Evolutionary conservation across 1,140 invertebrate species (phyloP), one percentile per base, ranked within the genome.

Genomic region (Ceratina calcarata): DNA sequence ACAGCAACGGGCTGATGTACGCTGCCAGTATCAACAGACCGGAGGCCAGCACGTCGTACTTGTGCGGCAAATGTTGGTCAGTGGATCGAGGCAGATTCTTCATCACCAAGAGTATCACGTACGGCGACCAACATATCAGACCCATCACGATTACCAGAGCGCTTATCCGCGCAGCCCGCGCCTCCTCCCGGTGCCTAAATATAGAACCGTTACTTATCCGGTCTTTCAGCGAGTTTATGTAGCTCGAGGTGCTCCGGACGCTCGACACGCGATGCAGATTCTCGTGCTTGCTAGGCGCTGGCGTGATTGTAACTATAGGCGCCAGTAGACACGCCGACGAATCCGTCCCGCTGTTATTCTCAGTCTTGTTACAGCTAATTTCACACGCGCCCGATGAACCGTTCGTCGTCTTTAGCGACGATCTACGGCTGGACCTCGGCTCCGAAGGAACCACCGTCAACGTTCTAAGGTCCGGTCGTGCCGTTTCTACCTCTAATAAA

Each of bases 161-260:
- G 85, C 96, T 97, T 64, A 97, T 96, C 71, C 96, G 94, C 4
- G 96, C 97, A 0, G 97, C 96, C 78, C 97, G 94, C 49, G 96
- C 95, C 90, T 97, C 97, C 91, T 97, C 96, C 24, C 96, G 93
- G 89, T 97, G 97, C 73, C 95, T 94, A 90, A 97, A 97, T 73
- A 97, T 92, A n/a, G 96, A 96, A 15, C 96, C 97, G 88, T 97
- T 97, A 74, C 96, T 97, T 60, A 97, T 96, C 13, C 96, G 93
- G 89, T 96, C 95, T 57, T 95, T 95, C 69, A 97, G 92, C 8
- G 95, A 95, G 68, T 95, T 96, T 82, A 97, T 96, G 84, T 95
- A 95, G 20, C 94, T 94, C 10, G 91, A 91, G 32, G 90, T 91
- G 55, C 90, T 93, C 6, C 91, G 67, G 85, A 90, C 71, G 88